Conservation (phyloP, 2,797 vertebrate species). For the Hafferia zeledoni region DNA sequence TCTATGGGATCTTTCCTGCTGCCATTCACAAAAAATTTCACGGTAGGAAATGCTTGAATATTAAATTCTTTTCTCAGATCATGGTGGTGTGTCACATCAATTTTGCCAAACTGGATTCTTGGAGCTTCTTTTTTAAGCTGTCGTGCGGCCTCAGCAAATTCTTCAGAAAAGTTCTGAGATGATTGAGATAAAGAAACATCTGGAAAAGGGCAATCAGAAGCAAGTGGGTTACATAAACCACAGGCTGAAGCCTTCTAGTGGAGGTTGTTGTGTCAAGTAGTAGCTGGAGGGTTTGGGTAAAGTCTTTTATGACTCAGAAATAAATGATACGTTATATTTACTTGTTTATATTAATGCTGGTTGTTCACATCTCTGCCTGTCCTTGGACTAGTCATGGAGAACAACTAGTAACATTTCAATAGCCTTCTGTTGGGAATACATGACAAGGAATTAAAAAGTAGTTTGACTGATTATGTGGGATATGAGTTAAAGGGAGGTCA, state of each 20-base stretch:
- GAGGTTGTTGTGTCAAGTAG: background rate
- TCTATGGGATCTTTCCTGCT: conserved; percentile 80
- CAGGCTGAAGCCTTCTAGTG: background rate
- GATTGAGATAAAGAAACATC: conserved; percentile 78
- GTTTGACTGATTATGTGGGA: background rate
- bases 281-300: background rate
- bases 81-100: conserved; percentile 83
- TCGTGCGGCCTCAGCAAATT: conserved; percentile 81
- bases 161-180: conserved; percentile 77
- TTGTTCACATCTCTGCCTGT: background rate
- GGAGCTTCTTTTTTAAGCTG: conserved; percentile 81
- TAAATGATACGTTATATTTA: background rate
- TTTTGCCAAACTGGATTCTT: conserved; percentile 82
- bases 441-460: background rate
- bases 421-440: background rate
- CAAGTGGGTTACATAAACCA: background rate
- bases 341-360: background rate
- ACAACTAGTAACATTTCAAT: background rate
- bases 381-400: background rate
- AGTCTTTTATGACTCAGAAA: background rate
- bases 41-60: conserved; percentile 70
- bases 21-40: conserved; percentile 87
- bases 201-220: conserved; percentile 49
- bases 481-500: background rate
- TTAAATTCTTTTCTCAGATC: conserved; percentile 84